These are phyloP conservation scores for Rousettus madagascariensis DNA, from an alignment of 2,797 vertebrate species.

Conservation along the genomic window DNA sequence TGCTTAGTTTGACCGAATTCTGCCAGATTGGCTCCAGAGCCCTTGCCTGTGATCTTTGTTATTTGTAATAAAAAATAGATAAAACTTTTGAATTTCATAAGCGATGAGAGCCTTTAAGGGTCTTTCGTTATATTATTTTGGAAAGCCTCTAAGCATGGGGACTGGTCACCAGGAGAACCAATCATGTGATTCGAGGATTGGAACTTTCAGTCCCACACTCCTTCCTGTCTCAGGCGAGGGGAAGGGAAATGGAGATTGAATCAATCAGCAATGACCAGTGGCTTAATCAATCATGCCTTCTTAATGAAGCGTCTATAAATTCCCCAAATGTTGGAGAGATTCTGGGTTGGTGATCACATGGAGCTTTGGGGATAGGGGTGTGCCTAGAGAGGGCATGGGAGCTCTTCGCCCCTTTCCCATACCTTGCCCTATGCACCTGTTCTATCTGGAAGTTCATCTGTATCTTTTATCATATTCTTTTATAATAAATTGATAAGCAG, in stretches of 20 bases:
- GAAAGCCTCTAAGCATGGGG: neutral
- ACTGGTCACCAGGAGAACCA: neutral
- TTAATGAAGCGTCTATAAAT: neutral
- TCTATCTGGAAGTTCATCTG: neutral
- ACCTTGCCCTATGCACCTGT: neutral
- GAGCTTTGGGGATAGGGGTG: too few relatives aligned
- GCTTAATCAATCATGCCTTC: neutral
- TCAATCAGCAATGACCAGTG: neutral
- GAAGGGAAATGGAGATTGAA: too few relatives aligned
- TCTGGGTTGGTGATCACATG: too few relatives aligned
- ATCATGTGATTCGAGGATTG: neutral
- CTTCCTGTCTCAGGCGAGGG: too few relatives aligned
- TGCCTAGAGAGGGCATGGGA: neutral
- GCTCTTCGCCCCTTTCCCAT: neutral
- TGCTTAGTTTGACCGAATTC: neutral
- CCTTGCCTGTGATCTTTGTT: neutral
- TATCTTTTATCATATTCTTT: neutral
- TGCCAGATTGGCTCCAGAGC: neutral
- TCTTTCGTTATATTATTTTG: neutral
- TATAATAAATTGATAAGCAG: neutral
- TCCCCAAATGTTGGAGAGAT: too few relatives aligned
- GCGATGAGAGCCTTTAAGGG: neutral
- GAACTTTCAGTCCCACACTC: too few relatives aligned
- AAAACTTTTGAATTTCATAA: neutral
- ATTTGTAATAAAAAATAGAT: neutral